Conservation (phyloP, 2,888 invertebrate species). For the Sinohyriopsis cumingii region DNA sequence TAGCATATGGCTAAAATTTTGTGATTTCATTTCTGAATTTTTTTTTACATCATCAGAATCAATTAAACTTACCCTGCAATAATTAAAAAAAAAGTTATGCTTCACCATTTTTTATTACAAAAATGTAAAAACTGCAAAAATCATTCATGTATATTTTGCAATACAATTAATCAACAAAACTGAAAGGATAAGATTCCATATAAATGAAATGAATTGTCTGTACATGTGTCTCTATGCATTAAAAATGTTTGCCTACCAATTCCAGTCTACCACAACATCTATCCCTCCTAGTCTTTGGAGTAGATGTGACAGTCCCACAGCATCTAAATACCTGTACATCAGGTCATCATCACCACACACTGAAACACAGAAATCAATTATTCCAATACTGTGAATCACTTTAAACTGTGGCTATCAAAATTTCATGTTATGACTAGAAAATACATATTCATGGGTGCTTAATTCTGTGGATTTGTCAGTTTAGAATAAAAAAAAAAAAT, state of each 20-base stretch:
- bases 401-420: too few species aligned
- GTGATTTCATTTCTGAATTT: too few species aligned
- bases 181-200: background rate
- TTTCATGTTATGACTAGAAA: too few species aligned
- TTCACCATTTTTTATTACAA: too few species aligned
- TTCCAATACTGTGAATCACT: background rate
- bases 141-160: background rate
- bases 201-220: background rate
- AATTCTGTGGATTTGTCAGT: too few species aligned
- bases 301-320: slow-evolving; percentile 61
- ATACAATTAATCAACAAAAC: background rate
- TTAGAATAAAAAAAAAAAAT: too few species aligned
- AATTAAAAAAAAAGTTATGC: too few species aligned
- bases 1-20: too few species aligned
- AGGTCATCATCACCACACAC: slow-evolving; percentile 50
- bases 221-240: background rate
- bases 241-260: slow-evolving; percentile 71
- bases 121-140: slow-evolving; percentile 1
- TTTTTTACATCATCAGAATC: too few species aligned
- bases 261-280: slow-evolving; percentile 71
- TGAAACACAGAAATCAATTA: slow-evolving; percentile 18
- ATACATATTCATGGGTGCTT: too few species aligned
- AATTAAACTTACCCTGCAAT: too few species aligned
- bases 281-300: slow-evolving; percentile 69
- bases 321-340: slow-evolving; percentile 66